These are phyloP conservation scores for Eidolon dupreanum DNA, from an alignment of 2,797 vertebrate species.

Conservation along the genomic window DNA sequence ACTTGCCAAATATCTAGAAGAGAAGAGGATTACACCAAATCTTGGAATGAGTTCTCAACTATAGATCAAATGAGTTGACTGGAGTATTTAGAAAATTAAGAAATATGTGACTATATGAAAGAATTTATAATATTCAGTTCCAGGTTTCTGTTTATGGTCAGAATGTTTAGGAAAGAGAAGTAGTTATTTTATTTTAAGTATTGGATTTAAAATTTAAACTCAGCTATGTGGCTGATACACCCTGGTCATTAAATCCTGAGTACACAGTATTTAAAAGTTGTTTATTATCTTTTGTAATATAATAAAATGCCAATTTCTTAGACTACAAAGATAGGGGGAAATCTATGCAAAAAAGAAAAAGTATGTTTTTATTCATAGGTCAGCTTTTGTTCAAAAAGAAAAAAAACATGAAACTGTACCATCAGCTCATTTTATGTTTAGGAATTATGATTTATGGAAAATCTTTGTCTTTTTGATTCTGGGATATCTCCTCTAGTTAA, in stretches of 20 bases:
- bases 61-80: slow-evolving; percentile 84
- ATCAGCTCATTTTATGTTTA: neutral
- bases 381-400: neutral
- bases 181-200: slow-evolving; percentile 17
- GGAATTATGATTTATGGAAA: slow-evolving; percentile 8
- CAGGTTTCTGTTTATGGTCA: slow-evolving; percentile 75
- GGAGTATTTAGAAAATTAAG: slow-evolving; percentile 83
- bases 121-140: slow-evolving; percentile 72
- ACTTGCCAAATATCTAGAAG: slow-evolving; percentile 79
- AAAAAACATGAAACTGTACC: neutral
- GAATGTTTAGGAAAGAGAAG: neutral
- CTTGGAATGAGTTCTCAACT: slow-evolving; percentile 80
- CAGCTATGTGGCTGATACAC: neutral
- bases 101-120: slow-evolving; percentile 76
- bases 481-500: neutral
- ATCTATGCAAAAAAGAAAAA: slow-evolving; percentile 4
- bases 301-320: slow-evolving; percentile 42
- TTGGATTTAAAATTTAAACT: slow-evolving; percentile 66
- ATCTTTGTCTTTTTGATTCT: slow-evolving; percentile 29
- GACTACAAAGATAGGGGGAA: slow-evolving; percentile 35
- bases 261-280: slow-evolving; percentile 29
- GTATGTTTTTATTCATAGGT: neutral
- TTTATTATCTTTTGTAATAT: slow-evolving; percentile 36
- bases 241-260: slow-evolving; percentile 42
- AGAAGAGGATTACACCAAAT: slow-evolving; percentile 76